Conservation (phyloP, 2,113 vertebrate species). For the Silurus glanis region DNA sequence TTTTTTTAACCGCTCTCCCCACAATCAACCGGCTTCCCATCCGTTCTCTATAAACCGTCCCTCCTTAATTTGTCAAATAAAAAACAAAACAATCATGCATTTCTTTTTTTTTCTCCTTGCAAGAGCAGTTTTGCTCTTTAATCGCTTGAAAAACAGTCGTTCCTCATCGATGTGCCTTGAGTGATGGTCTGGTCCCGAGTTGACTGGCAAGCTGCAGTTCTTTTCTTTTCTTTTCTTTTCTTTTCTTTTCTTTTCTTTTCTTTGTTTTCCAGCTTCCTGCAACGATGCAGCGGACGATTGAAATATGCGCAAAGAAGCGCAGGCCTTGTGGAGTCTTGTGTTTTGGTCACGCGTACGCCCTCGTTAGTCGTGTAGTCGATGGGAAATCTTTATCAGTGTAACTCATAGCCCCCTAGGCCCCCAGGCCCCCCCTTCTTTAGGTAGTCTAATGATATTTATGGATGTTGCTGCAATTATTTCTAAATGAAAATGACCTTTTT, state of each 20-base stretch:
- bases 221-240: constrained; percentile 44
- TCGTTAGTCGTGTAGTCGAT: constrained; percentile 40
- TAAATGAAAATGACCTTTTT: constrained; percentile 70
- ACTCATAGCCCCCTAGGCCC: constrained; percentile 3
- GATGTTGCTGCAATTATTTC: constrained; percentile 84
- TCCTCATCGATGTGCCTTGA: constrained; percentile 99
- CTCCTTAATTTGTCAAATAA: constrained; percentile 47
- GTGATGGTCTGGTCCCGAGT: constrained; percentile 89
- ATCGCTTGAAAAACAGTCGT: constrained; percentile 84
- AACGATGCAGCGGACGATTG: constrained; percentile 16
- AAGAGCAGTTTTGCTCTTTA: constrained; percentile 77
- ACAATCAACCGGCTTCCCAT: constrained; percentile 89
- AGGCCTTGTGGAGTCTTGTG: constrained; percentile 44
- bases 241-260: too few species aligned
- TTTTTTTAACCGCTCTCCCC: constrained; percentile 88
- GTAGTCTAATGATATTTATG: constrained; percentile 82
- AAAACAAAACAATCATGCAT: constrained; percentile 49
- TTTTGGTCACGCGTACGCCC: constrained; percentile 41
- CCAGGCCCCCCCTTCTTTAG: constrained; percentile 54
- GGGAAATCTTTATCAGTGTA: constrained; percentile 26
- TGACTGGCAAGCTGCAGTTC: constrained; percentile 85
- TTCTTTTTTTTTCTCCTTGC: constrained; percentile 7
- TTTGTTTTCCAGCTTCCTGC: constrained; percentile 5
- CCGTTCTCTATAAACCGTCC: constrained; percentile 49
- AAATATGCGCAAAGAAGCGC: constrained; percentile 20